phyloP scores from a whole-genome alignment of 2,797 vertebrate species.

The Paramormyrops hopkinsi region DNA sequence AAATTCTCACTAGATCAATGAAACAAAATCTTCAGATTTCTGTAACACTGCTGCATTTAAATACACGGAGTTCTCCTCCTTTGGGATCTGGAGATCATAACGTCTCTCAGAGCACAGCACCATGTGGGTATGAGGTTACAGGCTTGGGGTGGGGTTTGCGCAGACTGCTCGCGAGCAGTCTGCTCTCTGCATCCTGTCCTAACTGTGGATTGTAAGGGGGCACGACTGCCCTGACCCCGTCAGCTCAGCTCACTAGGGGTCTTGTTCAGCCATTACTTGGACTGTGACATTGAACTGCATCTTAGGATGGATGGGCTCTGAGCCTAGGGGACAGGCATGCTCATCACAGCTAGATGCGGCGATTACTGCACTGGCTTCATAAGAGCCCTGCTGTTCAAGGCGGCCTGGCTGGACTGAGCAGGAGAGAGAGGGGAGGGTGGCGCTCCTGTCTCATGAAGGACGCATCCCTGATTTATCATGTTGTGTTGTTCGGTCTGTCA shows the following conservation, averaged over 20 bases:
- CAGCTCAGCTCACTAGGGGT: not conserved
- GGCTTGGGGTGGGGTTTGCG: not conserved
- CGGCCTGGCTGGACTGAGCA: not conserved
- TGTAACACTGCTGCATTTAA: not conserved
- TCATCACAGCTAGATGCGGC: not conserved
- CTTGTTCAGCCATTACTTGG: not conserved
- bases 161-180: not conserved
- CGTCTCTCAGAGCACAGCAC: not conserved
- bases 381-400: not conserved
- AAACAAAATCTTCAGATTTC: not conserved
- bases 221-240: not conserved
- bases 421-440: not conserved
- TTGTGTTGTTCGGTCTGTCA: not conserved
- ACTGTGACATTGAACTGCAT: not conserved
- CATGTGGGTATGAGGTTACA: not conserved
- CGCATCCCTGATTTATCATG: not conserved
- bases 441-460: not conserved
- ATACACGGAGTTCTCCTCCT: not conserved
- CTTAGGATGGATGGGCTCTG: not conserved
- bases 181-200: not conserved
- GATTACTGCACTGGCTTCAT: not conserved
- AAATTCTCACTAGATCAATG: not conserved
- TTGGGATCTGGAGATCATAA: not conserved
- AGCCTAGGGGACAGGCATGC: not conserved
- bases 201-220: not conserved